Conservation (phyloP, 2,113 vertebrate genomes). For the Erythrolamprus reginae region DNA sequence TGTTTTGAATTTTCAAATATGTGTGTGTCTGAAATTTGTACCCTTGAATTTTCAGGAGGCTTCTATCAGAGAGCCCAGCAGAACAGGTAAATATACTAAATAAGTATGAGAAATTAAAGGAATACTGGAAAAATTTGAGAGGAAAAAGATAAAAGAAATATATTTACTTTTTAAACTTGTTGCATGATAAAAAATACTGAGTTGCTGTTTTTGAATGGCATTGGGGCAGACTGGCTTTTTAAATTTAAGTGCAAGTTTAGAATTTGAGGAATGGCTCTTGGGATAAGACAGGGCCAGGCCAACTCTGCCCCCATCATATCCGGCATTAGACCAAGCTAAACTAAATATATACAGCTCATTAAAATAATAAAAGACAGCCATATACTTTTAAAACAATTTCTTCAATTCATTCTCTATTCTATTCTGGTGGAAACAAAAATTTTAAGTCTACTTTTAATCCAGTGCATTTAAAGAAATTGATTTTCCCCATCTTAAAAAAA, state of each 20-base stretch:
- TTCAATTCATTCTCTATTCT: background rate
- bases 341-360: background rate
- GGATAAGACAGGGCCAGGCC: background rate
- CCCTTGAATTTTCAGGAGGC: too few species aligned
- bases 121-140: background rate
- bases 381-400: background rate
- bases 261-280: background rate
- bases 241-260: background rate
- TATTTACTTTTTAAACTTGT: background rate
- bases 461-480: background rate
- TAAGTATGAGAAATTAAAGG: background rate
- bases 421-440: background rate
- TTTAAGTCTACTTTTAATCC: background rate
- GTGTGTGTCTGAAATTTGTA: too few species aligned
- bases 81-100: background rate
- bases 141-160: background rate
- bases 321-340: background rate
- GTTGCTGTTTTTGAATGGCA: background rate
- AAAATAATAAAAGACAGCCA: background rate
- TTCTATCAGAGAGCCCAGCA: too few species aligned
- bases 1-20: too few species aligned
- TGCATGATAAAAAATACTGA: background rate
- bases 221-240: background rate
- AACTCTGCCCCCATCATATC: background rate
- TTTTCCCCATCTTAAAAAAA: background rate